These are phyloP conservation scores for Lumbricus terrestris DNA, from an alignment of 2,888 invertebrate species.

Conservation along the genomic window DNA sequence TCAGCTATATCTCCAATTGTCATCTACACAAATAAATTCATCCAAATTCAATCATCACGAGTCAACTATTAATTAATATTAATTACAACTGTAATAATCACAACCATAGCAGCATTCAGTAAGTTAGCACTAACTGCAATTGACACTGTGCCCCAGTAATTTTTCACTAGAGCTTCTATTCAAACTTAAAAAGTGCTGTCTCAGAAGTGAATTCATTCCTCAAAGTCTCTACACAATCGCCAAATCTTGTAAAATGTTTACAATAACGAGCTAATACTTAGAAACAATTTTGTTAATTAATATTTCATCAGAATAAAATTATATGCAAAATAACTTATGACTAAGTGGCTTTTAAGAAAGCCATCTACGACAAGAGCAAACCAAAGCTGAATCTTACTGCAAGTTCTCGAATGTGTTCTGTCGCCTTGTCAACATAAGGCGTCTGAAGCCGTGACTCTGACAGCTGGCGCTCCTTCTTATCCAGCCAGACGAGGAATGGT, in stretches of 20 bases:
- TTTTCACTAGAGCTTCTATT: background rate
- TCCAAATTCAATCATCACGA: background rate
- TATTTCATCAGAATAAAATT: background rate
- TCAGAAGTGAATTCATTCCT: background rate
- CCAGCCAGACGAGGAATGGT: slow-evolving; percentile 14
- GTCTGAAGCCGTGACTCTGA: background rate
- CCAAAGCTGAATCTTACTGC: background rate
- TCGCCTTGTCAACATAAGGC: background rate
- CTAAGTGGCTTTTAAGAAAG: background rate
- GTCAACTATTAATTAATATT: background rate
- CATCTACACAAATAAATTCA: background rate
- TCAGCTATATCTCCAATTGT: slow-evolving; percentile 13
- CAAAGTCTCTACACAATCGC: background rate
- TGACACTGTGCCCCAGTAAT: background rate
- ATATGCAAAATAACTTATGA: background rate
- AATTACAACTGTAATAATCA: background rate
- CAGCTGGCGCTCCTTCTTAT: background rate
- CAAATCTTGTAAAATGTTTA: background rate
- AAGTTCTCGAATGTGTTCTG: slow-evolving; percentile 12
- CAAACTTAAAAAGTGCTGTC: background rate
- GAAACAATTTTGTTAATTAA: background rate
- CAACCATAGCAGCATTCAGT: background rate
- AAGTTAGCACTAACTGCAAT: background rate
- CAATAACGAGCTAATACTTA: no score
- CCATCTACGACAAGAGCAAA: no score